phyloP scores from a whole-genome alignment of 2,797 vertebrate species.

The Neopelma chrysocephalum region DNA sequence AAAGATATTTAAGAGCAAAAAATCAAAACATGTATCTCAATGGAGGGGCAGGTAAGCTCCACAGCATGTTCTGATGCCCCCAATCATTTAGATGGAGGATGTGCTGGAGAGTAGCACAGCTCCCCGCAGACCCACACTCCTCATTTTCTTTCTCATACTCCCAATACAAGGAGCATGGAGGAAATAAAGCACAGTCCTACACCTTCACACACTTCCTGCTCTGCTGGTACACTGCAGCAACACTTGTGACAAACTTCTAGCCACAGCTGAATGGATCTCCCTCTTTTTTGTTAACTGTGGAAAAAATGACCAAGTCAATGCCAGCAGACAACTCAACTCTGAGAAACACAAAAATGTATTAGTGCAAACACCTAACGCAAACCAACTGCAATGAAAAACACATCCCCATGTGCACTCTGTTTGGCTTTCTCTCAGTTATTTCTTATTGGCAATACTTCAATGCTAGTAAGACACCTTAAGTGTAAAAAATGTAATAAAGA shows the following conservation, averaged over 20 bases:
- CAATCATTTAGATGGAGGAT: neutral
- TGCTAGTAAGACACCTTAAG: constrained; percentile 60
- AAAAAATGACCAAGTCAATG: neutral
- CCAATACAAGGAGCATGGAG: accelerated
- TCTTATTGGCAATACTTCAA: constrained; percentile 55
- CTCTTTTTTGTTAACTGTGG: accelerated
- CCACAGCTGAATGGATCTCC: accelerated
- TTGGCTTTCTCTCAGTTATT: constrained; percentile 39
- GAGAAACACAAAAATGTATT: neutral
- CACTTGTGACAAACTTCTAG: neutral
- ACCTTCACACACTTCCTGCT: neutral
- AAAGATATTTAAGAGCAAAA: neutral
- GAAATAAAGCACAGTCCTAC: neutral
- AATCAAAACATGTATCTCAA: accelerated
- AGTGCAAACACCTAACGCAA: neutral
- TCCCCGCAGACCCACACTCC: neutral
- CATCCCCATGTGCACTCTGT: neutral
- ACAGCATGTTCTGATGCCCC: neutral
- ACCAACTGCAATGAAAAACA: neutral
- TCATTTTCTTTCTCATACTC: neutral
- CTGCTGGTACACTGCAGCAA: neutral
- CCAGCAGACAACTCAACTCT: neutral
- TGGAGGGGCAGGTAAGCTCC: neutral
- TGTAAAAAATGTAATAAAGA: constrained; percentile 57
- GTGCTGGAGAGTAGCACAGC: accelerated